Evolutionary conservation across 1,140 invertebrate species (phyloP).

Genomic region (Harpegnathos saltator): DNA sequence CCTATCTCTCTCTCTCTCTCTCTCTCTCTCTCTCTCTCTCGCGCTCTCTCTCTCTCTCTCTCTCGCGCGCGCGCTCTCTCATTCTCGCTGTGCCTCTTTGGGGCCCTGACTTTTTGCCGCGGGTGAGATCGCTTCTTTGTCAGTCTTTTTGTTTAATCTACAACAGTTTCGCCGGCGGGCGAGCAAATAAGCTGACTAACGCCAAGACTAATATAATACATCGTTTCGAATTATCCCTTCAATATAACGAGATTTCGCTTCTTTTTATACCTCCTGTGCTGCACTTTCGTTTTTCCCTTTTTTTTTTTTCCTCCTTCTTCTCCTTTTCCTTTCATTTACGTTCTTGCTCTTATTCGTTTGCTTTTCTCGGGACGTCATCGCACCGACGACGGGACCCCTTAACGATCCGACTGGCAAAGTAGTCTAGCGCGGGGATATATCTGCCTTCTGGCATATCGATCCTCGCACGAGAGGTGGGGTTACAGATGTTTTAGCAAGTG

Average conservation of each 20-base stretch:
- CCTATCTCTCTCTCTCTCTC: neutral
- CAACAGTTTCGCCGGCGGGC: conserved; percentile 29
- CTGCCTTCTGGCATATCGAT: conserved; percentile 45
- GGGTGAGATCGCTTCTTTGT: conserved; percentile 26
- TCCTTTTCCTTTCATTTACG: conserved; percentile 1
- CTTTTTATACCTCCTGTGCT: neutral
- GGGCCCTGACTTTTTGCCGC: conserved; percentile 27
- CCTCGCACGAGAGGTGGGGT: neutral
- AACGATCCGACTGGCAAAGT: conserved; percentile 32
- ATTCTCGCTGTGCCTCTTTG: conserved; percentile 2
- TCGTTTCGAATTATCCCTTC: conserved; percentile 53
- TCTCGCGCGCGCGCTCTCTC: too few species aligned
- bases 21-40: too few species aligned
- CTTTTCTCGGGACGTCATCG: conserved; percentile 24
- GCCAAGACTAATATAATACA: conserved; percentile 53
- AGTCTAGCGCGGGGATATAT: conserved; percentile 23
- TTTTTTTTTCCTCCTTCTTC: conserved; percentile 2
- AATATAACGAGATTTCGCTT: conserved; percentile 50
- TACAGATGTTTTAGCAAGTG: conserved; percentile 69
- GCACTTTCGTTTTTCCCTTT: neutral
- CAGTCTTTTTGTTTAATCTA: conserved; percentile 56
- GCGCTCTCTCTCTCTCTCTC: too few species aligned
- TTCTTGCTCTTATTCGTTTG: conserved; percentile 18
- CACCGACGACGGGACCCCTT: neutral
- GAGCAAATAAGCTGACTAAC: conserved; percentile 59